Base-by-base conservation (phyloP, 2,888 invertebrate genomes). In the Mythimna loreyi region DNA sequence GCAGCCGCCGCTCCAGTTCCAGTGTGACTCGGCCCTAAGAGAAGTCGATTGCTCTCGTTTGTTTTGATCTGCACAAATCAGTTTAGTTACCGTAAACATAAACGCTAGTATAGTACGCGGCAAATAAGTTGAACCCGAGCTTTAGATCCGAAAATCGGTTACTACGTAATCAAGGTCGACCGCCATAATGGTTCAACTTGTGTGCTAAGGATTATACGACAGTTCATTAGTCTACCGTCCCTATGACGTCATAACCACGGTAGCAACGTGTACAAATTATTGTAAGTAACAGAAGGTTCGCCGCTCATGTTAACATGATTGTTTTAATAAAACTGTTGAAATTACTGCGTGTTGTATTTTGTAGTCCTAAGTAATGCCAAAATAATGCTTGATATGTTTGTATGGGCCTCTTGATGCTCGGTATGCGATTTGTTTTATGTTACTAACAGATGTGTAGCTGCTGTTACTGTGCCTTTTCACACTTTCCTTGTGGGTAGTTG, bases 251-350 rank as follows among this genome's bases (percentile, higher is more conserved):
- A 60, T 59, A 21, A 33, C 28, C 72, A 72, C 62, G 57, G 59
- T 72, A 67, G 65, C 53, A 59, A 66, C 60, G 53, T 83, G 84
- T 82, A 81, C 69, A 79, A 70, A 74, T 33, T 79, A 77, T 75
- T 78, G 78, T 81, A 81, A 83, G 68, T 71, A 63, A 52, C 50
- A 40, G 50, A 53, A 45, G 65, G 52, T 36, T 16, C 63, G 60
- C 52, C 58, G 55, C 56, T 69, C 52, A 66, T 66, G 67, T 78
- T 73, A 68, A 69, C 64, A 69, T 72, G 55, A 64, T 68, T 67
- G 78, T 82, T 78, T 58, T 57, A 81, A 82, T 82, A 83, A 82
- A 82, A 79, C 62, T 70, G 75, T 83, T 83, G 69, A 73, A 76
- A 75, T 53, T 68, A 43, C 45, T 52, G 50, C 66, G 81, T 82